These are phyloP conservation scores for Galeopterus variegatus DNA, from an alignment of 2,113 vertebrate species.

Conservation along the genomic window DNA sequence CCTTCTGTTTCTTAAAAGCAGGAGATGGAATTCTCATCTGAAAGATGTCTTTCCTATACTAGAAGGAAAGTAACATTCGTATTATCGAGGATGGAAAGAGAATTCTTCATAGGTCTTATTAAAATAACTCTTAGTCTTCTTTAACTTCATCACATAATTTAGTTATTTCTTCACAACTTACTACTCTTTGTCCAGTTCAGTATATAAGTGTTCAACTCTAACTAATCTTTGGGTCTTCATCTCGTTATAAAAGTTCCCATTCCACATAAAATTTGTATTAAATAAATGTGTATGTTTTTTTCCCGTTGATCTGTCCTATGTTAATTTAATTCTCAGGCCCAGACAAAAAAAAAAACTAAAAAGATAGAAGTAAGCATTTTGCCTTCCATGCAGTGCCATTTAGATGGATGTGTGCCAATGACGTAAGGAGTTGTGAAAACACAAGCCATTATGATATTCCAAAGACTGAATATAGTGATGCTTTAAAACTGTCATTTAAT, in stretches of 20 bases:
- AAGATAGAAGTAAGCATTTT: not conserved
- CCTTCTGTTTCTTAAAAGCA: not conserved
- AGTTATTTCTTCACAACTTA: not conserved
- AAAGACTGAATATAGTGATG: slow-evolving; percentile 72
- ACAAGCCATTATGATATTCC: slow-evolving; percentile 69
- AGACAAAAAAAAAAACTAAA: not conserved
- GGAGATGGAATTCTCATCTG: not conserved
- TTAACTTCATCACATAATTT: not conserved
- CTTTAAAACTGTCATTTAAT: slow-evolving; percentile 86
- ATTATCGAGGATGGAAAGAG: not conserved
- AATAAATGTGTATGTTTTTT: not conserved
- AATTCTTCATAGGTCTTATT: not conserved
- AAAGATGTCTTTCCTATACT: not conserved
- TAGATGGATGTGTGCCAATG: not conserved
- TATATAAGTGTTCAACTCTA: not conserved
- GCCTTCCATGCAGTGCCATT: not conserved
- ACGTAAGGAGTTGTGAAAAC: not conserved
- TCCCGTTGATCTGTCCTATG: not conserved
- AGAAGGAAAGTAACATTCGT: not conserved
- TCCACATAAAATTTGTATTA: not conserved
- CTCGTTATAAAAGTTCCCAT: not conserved
- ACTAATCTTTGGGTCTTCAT: not conserved
- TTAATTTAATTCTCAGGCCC: not conserved
- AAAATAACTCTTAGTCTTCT: not conserved
- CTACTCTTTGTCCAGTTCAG: not conserved